Base-by-base conservation (phyloP, 2,113 vertebrate species). In the Apteryx mantelli region DNA sequence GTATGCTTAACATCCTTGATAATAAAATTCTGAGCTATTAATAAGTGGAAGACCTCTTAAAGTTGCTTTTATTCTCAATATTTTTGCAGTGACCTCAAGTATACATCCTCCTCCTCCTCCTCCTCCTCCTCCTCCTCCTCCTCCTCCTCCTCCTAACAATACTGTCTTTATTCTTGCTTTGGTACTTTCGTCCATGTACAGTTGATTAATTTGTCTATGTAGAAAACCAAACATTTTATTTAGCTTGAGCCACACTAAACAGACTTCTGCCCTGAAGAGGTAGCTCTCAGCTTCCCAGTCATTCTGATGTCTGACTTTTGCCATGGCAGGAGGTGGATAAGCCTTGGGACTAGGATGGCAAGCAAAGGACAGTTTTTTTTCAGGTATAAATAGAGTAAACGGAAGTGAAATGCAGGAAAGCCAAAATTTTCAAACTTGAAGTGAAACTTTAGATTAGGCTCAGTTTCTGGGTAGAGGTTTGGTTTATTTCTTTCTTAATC, bases 391-490 rank as follows among this genome's bases (percentile, higher is more conserved):
- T 4, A 82, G 44, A 21, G 28, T 42, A 21, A 63, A 86, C 22
- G 11, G 53, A 81, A 58, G 34, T 1, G 5, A 64, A 55, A 22
- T 13, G 34, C 24, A 38, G 36, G 61, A 64, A 60, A 73, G 44
- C 20, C 80, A 53, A 34, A 22, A 79, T 58, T 53, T 64, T 52
- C 77, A 36, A 16, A 76, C 30, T 28, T 1, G 48, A 82, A 91
- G 42, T 44, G 21, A 66, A 55, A 48, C 50, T n/a, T 36, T 2
- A 83, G 83, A 3, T 53, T n/a, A 91, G 81, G 61, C 9, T 91
- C 92, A 92, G 19, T 44, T 64, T 82, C 78, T 93, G 96, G 88
- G 48, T 89, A 80, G 89, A 93, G 92, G 52, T 94, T 95, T 97
- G 92, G 88, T 86, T 94, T 89, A 69, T 52, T 84, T 91, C 82